Evolutionary conservation across 2,888 invertebrate species (phyloP).

Genomic region (Volucella inanis): DNA sequence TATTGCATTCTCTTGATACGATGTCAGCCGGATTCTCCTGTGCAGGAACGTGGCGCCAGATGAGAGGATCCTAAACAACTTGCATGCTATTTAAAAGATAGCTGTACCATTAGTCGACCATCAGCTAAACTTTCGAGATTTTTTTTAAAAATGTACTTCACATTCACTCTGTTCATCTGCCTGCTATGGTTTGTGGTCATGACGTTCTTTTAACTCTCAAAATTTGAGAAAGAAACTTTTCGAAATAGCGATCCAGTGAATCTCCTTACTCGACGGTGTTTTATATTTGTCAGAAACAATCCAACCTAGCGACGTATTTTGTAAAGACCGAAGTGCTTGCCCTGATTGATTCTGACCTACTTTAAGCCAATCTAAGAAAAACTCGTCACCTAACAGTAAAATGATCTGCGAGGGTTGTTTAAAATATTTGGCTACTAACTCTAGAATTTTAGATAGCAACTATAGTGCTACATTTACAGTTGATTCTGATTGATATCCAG

Average conservation of each 20-base stretch:
- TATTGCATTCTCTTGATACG: too few species aligned
- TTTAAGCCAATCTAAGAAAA: too few species aligned
- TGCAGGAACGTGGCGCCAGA: slow-evolving; percentile 51
- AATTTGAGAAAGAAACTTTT: too few species aligned
- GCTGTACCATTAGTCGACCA: not conserved
- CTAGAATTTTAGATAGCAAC: too few species aligned
- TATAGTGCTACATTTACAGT: too few species aligned
- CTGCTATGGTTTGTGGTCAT: slow-evolving; percentile 3
- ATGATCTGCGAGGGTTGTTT: not conserved
- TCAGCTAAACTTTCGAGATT: slow-evolving; percentile 4
- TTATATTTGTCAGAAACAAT: slow-evolving; percentile 59
- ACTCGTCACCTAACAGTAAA: too few species aligned
- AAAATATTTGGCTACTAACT: too few species aligned
- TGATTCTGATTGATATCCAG: too few species aligned
- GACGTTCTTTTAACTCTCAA: slow-evolving; percentile 40
- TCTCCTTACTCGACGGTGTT: not conserved
- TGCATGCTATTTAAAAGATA: slow-evolving; percentile 59
- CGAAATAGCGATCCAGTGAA: not conserved
- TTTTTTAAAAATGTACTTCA: not conserved
- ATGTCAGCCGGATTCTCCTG: slow-evolving; percentile 39
- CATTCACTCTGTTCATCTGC: slow-evolving; percentile 30
- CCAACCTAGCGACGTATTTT: slow-evolving; percentile 49
- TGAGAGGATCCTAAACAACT: slow-evolving; percentile 59
- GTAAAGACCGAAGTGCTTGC: too few species aligned
- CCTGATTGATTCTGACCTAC: too few species aligned